Percentiles rank a stretch among this genome's conserved stretches.
phyloP scores from a whole-genome alignment of 1,140 invertebrate genomes.

The Anoplolepis gracilipes region DNA sequence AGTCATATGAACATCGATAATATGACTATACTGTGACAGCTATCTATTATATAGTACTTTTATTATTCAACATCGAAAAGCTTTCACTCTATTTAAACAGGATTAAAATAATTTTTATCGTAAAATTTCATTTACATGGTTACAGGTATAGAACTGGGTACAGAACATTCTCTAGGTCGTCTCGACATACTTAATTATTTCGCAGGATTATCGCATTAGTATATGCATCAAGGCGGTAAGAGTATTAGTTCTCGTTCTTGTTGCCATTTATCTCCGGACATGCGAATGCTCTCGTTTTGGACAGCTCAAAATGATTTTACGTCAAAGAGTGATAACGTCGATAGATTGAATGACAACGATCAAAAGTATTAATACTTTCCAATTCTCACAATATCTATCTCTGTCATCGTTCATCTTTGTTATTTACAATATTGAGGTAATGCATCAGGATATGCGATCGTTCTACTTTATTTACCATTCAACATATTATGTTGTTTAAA shows the following conservation, averaged over 20 bases:
- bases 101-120: slow-evolving; percentile 31
- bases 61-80: not conserved
- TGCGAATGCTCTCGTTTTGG: slow-evolving; percentile 22
- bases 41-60: slow-evolving; percentile 6
- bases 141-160: no score
- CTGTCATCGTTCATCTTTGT: not conserved
- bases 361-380: slow-evolving; percentile 21
- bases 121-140: not conserved
- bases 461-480: not conserved
- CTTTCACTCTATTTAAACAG: slow-evolving; percentile 18
- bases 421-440: not conserved
- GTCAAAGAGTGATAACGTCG: slow-evolving; percentile 21
- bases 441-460: no score
- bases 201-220: slow-evolving; percentile 50
- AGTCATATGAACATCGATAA: not conserved
- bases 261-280: slow-evolving; percentile 31
- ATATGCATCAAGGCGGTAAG: slow-evolving; percentile 42
- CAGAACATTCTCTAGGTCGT: slow-evolving; percentile 1
- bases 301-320: slow-evolving; percentile 34
- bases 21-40: not conserved
- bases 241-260: slow-evolving; percentile 54
- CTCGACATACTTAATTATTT: slow-evolving; percentile 49
- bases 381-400: not conserved
- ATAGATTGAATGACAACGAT: slow-evolving; percentile 22
- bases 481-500: not conserved